Evolutionary conservation across 1,140 invertebrate genomes (phyloP), one percentile per base, ranked within the genome.

Genomic region (Bombus impatiens): DNA sequence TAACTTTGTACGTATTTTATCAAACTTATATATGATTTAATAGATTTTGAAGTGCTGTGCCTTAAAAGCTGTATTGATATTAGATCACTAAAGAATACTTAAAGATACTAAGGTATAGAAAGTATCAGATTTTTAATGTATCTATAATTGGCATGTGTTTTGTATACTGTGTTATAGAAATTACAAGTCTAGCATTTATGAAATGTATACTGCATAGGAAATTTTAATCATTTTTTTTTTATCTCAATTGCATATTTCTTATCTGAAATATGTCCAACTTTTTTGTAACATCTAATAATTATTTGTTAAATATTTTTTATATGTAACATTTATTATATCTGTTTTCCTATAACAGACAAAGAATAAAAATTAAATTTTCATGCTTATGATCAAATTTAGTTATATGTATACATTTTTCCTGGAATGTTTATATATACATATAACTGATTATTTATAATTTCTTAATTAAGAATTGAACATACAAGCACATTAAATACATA

Each of bases 391-490:
- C 40, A 53, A 84, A 40, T 32, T 32, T 44, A 35, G 15, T 32
- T 44, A 59, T 22, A 57, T 9, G 37, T 71, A 28, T 28, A 44
- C 2, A 70, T 22, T 72, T 62, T 13, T 37, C 32, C 44, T 40
- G 78, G 78, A 86, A 86, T 86, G 84, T 76, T 22, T 59, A 68
- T 28, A 6, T 13, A 81, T 65, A 70, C 13, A 6, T 72, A 35
- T 44, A 44, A 47, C 25, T 78, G 12, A 78, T 44, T 42, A 18
- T 70, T 70, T 44, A 37, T 47, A n/a, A 62, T 28, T 13, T 37
- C 3, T n/a, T 57, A 57, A 68, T 42, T 75, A 35, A 10, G 35
- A 22, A 62, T 18, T 32, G 40, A 37, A 84, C 75, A 28, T 84
- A n/a, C 15, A 70, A 68, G 62, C 44, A 35, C 32, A 28, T 70